Evolutionary conservation across 2,113 vertebrate species (phyloP).

Genomic region (Polyodon spathula): DNA sequence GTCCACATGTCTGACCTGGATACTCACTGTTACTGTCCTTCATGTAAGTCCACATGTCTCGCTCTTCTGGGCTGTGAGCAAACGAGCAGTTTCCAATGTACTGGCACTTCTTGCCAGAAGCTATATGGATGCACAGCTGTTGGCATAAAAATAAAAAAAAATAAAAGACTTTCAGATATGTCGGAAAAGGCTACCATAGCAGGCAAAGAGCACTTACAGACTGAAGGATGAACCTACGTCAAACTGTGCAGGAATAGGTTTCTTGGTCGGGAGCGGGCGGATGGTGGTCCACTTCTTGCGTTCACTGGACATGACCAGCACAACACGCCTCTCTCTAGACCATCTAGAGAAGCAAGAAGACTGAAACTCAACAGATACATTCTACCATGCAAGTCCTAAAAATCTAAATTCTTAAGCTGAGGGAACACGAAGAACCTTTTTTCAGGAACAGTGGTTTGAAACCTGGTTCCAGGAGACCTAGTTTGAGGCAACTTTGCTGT

Average conservation of each 20-base stretch:
- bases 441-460: too few species aligned
- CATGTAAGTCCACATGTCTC: constrained; percentile 96
- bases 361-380: too few species aligned
- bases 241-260: constrained; percentile 92
- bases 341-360: constrained; percentile 57
- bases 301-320: constrained; percentile 84
- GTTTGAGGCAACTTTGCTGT: too few species aligned
- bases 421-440: too few species aligned
- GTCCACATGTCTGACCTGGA: too few species aligned
- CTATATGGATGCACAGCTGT: constrained; percentile 91
- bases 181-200: neutral
- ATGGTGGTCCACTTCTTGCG: constrained; percentile 91
- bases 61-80: constrained; percentile 88
- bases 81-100: constrained; percentile 94
- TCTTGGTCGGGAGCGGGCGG: constrained; percentile 86
- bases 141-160: constrained; percentile 8
- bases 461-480: too few species aligned
- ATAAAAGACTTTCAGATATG: neutral
- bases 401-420: too few species aligned
- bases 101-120: constrained; percentile 86
- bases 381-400: too few species aligned
- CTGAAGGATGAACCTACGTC: constrained; percentile 63
- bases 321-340: constrained; percentile 84
- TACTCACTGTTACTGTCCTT: constrained; percentile 93
- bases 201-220: neutral